Evolutionary conservation across 2,888 invertebrate genomes (phyloP).

Genomic region (Ochlodes sylvanus): DNA sequence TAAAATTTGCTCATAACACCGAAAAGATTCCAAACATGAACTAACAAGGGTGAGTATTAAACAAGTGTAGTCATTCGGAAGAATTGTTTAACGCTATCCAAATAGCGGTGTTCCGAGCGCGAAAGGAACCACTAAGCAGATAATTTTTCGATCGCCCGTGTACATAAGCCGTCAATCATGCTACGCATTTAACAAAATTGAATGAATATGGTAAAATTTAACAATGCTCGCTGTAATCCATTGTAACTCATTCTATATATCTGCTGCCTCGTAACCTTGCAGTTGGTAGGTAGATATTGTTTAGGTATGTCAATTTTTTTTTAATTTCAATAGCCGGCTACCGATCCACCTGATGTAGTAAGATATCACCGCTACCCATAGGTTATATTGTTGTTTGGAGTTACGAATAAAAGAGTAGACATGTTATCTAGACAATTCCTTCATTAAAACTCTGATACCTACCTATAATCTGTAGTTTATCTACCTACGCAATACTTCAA

Average conservation of each 20-base stretch:
- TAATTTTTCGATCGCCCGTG: constrained; percentile 73
- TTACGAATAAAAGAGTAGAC: too few species aligned
- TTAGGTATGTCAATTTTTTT: too few species aligned
- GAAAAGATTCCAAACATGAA: constrained; percentile 61
- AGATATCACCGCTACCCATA: too few species aligned
- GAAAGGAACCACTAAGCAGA: constrained; percentile 80
- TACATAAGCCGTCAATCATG: constrained; percentile 76
- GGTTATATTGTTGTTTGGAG: too few species aligned
- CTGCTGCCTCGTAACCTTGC: too few species aligned
- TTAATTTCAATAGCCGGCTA: too few species aligned
- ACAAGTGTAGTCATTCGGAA: constrained; percentile 75
- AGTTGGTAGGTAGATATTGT: too few species aligned
- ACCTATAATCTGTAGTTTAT: too few species aligned
- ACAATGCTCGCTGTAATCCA: constrained; percentile 41
- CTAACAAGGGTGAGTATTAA: constrained; percentile 72
- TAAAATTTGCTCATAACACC: constrained; percentile 50
- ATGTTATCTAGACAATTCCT: too few species aligned
- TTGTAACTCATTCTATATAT: constrained; percentile 34
- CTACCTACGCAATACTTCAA: too few species aligned
- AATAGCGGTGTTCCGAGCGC: constrained; percentile 73
- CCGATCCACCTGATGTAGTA: too few species aligned
- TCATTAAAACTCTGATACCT: too few species aligned
- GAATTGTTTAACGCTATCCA: constrained; percentile 83
- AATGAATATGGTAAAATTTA: constrained; percentile 22
- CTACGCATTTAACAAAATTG: constrained; percentile 41